These are phyloP conservation scores for Microtus montanus DNA, from an alignment of 2,113 vertebrate species.

Conservation along the genomic window DNA sequence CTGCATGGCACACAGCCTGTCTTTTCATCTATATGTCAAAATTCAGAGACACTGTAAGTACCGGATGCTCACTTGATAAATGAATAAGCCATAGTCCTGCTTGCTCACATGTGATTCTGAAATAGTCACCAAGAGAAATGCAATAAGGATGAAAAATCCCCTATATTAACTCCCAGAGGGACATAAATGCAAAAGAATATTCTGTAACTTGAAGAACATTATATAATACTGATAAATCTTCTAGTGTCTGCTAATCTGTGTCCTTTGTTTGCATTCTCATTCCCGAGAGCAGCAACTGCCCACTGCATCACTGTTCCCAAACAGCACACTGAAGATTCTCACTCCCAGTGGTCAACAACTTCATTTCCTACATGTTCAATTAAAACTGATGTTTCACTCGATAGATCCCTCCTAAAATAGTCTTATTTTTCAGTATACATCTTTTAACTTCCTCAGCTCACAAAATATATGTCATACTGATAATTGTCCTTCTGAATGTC, in stretches of 20 bases:
- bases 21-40: not conserved
- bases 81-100: not conserved
- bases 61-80: not conserved
- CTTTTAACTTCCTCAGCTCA: not conserved
- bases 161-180: not conserved
- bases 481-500: not conserved
- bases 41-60: not conserved
- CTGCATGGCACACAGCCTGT: not conserved
- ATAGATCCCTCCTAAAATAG: not conserved
- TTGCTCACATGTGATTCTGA: not conserved
- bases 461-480: not conserved
- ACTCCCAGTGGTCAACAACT: not conserved
- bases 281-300: not conserved
- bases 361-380: not conserved
- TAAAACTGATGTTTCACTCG: not conserved
- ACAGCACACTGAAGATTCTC: not conserved
- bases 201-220: not conserved
- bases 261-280: fast-evolving
- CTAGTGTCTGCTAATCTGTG: not conserved
- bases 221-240: not conserved
- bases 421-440: not conserved
- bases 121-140: not conserved
- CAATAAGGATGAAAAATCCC: not conserved
- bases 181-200: not conserved
- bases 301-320: not conserved